Evolutionary conservation across 2,797 vertebrate species (phyloP), one percentile per base, ranked within the genome.

Genomic region (Pseudomugil tenellus): DNA sequence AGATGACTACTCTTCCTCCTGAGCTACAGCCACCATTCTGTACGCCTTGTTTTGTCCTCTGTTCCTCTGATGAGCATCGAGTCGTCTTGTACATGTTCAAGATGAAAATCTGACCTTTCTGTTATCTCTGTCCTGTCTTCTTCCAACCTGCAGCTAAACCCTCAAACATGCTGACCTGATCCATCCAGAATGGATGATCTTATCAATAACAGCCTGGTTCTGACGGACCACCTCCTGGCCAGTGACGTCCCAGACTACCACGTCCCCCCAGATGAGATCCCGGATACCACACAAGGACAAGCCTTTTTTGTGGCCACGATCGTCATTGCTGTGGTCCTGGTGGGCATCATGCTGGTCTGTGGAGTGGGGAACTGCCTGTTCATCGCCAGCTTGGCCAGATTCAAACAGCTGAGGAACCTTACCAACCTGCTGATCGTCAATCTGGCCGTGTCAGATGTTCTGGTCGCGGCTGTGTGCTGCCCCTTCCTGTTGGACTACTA

Each of bases 401-500:
- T 95, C 86, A 97, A 95, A 91, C 96, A 97, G 84, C 94, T 98
- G 0, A 89, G 97, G 3, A 97, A 95, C 78, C 93, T 98, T 76
- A 98, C 97, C 84, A 97, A 97, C 89, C 89, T 98, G 67, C 94
- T 99, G 73, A 96, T 99, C 1, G 96, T 95, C 34, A 97, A 97
- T 82, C 88, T 98, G 88, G 97, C 97, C 1, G 91, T 98, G 88
- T 98, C 97, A 0, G 97, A 99, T 87, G 96, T 97, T 80, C 89
- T 98, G 4, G 97, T 98, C 82, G 96, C 97, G 8, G 94, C 91
- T 0, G 92, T 97, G 72, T 99, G 97, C 88, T 99, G 97, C 3
- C 97, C 97, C 26, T 98, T 98, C 6, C 95, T 98, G 87, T 91
- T 98, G 89, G 97, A 99, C 84, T 99, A 99, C 84, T 99, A 99